A percentile compares a stretch with the other conserved stretches of the same genome.
Evolutionary conservation across 2,797 vertebrate genomes (phyloP).

Genomic region (Huso huso): DNA sequence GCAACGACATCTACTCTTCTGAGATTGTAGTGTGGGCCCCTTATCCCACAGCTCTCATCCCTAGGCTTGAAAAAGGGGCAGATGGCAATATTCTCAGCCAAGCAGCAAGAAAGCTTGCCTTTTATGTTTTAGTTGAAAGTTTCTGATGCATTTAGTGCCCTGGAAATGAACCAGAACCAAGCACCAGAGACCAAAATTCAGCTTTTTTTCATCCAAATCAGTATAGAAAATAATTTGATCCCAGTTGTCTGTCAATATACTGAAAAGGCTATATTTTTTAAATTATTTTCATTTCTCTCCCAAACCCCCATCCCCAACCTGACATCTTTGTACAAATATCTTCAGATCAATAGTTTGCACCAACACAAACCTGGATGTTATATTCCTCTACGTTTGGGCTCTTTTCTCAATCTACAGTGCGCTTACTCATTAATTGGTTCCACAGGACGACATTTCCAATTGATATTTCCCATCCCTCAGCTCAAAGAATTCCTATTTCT

Average conservation of each 20-base stretch:
- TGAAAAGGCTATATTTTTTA: too few species aligned
- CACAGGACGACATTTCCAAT: too few species aligned
- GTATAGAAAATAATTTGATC: too few species aligned
- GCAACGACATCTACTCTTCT: background rate
- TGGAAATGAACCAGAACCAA: background rate
- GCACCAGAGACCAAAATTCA: background rate
- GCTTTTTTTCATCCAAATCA: slow-evolving; percentile 6
- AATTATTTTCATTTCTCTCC: too few species aligned
- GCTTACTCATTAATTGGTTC: too few species aligned
- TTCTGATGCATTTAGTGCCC: background rate
- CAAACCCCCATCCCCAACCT: too few species aligned
- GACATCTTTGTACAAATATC: background rate
- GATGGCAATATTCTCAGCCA: background rate
- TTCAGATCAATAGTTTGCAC: slow-evolving; percentile 28
- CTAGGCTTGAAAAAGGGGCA: slow-evolving; percentile 5
- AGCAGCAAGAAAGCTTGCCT: background rate
- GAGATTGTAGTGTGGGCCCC: background rate
- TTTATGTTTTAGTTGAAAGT: slow-evolving; percentile 3
- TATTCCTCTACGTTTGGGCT: too few species aligned
- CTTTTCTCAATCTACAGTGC: too few species aligned
- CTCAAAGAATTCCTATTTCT: too few species aligned
- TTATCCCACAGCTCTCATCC: background rate
- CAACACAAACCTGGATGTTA: slow-evolving; percentile 32
- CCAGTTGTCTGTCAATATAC: too few species aligned
- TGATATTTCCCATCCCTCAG: too few species aligned